phyloP scores from a whole-genome alignment of 2,113 vertebrate species.

The Embiotoca jacksoni region DNA sequence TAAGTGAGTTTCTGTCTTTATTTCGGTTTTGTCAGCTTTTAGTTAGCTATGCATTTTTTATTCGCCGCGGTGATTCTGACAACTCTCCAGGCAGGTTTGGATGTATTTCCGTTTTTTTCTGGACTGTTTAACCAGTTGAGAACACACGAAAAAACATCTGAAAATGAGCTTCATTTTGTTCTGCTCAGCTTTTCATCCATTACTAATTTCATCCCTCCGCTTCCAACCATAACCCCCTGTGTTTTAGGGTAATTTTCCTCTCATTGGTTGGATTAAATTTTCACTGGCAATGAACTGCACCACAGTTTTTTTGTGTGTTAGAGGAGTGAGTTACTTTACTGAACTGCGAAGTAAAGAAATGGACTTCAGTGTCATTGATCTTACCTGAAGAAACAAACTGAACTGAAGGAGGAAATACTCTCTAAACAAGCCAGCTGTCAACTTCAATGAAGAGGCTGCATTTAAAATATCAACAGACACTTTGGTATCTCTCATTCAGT shows the following conservation, averaged over 20 bases:
- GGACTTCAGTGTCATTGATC: neutral
- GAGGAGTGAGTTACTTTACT: constrained; percentile 11
- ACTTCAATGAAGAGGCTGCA: neutral
- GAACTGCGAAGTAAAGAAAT: neutral
- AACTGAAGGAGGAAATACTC: too few species aligned
- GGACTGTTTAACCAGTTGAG: neutral
- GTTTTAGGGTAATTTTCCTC: constrained; percentile 21
- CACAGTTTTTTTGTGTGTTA: neutral
- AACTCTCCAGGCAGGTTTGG: neutral
- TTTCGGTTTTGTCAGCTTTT: constrained; percentile 21
- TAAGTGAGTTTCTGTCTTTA: neutral
- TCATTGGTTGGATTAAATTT: constrained; percentile 27
- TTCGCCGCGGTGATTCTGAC: constrained; percentile 16
- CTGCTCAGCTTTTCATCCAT: constrained; percentile 35
- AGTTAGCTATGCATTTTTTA: neutral
- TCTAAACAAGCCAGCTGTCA: neutral
- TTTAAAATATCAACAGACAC: neutral
- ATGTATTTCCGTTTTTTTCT: constrained; percentile 1
- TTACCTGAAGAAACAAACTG: neutral
- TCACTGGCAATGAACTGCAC: constrained; percentile 33
- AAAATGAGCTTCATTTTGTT: constrained; percentile 28
- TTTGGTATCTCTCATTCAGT: neutral
- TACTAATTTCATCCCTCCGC: constrained; percentile 6
- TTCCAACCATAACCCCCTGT: constrained; percentile 34
- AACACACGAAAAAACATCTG: constrained; percentile 20